Base-by-base conservation (phyloP, 2,797 vertebrate species). In the Anguilla pacifica region DNA sequence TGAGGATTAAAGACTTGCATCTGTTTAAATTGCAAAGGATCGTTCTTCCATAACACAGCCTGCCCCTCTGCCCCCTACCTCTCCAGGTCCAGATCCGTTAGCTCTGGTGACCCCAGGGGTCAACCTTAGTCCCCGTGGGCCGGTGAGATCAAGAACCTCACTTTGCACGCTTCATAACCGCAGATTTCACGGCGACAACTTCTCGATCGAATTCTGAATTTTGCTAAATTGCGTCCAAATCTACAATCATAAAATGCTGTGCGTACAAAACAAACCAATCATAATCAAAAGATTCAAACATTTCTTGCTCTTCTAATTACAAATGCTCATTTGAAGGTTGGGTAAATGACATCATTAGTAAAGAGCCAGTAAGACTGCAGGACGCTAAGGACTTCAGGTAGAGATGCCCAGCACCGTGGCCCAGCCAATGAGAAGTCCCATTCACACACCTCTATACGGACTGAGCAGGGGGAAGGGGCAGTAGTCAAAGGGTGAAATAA, bases 21-120 rank as follows among this genome's bases (percentile, higher is more conserved):
- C 93, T 91, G 95, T 92, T 93, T 91, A 96, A 82, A 96, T 96
- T 89, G 95, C 95, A 96, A 96, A 96, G 94, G 93, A 94, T 90
- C 89, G 85, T 90, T 94, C 91, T 92, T 91, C 89, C 92, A 94
- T 92, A 94, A 70, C 64, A 61, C 95, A 96, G 94, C 93, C 94
- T 95, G 94, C 92, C 94, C 93, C 49, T 67, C 61, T 87, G 72
- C 93, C 89, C 88, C 92, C 61, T 70, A 84, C 83, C 84, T 89
- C 88, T 51, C 89, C 87, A 87, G 10, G 51, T 88, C 86, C 87
- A 77, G 51, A 88, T 86, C 90, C 91, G 85, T 89, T 89, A 9
- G 85, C 88, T 79, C 11, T 79, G 74, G 0, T 46, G 39, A 22
- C 39, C 74, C 13, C 74, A 6, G 35, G 35, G 74, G 74, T 15